Conservation (phyloP, 2,888 invertebrate species). For the Drosophila picticornis region DNA sequence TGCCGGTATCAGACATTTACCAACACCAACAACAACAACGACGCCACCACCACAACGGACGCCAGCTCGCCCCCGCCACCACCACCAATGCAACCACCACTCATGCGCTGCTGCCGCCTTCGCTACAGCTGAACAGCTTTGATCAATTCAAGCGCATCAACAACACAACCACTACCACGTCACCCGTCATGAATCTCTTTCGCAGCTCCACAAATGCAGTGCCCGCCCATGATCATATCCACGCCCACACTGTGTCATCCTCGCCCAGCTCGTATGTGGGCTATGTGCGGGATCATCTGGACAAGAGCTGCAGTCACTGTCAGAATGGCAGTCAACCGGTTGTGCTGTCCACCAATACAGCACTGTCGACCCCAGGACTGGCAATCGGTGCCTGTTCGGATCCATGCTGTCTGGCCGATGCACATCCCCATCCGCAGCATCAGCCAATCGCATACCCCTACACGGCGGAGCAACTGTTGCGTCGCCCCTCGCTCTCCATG, state of each 20-base stretch:
- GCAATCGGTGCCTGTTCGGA: constrained; percentile 80
- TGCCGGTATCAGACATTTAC: constrained; percentile 71
- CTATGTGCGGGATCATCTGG: constrained; percentile 82
- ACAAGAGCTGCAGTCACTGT: constrained; percentile 83
- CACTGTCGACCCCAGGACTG: constrained; percentile 77
- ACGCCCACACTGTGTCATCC: constrained; percentile 77
- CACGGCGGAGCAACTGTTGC: constrained; percentile 75
- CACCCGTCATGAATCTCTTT: constrained; percentile 84
- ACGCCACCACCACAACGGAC: constrained; percentile 73
- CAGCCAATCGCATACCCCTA: constrained; percentile 80
- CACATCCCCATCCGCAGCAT: constrained; percentile 84
- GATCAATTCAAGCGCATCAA: constrained; percentile 81
- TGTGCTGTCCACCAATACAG: constrained; percentile 80
- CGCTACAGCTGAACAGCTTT: constrained; percentile 71
- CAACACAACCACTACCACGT: constrained; percentile 69
- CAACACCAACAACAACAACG: constrained; percentile 34
- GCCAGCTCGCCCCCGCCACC: constrained; percentile 66
- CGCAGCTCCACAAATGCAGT: constrained; percentile 71
- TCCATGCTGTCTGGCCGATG: constrained; percentile 81
- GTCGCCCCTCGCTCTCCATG: constrained; percentile 82
- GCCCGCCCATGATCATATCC: constrained; percentile 35
- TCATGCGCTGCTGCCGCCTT: constrained; percentile 62
- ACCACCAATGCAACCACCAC: constrained; percentile 47
- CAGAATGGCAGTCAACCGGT: constrained; percentile 83
- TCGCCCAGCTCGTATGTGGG: constrained; percentile 83